Evolutionary conservation across 2,113 vertebrate genomes (phyloP).

Genomic region (Xiphias gladius): DNA sequence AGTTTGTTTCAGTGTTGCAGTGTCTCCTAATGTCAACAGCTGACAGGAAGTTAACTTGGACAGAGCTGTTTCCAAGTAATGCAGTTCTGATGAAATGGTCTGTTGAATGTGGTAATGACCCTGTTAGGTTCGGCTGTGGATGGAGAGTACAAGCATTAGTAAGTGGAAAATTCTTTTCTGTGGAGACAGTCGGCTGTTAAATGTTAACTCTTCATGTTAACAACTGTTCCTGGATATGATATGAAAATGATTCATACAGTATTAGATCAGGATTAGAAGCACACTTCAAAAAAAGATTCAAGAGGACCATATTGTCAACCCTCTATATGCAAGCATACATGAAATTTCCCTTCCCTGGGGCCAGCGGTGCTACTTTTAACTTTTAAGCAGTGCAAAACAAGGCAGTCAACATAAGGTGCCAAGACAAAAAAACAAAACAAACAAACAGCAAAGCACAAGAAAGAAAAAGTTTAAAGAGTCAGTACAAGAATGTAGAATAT

Average conservation of each 20-base stretch:
- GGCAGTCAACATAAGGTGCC: no score
- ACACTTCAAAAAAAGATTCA: neutral
- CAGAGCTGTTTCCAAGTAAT: neutral
- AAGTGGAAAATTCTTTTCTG: constrained; percentile 51
- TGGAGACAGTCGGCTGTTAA: constrained; percentile 24
- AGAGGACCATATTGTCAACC: no score
- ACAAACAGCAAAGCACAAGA: no score
- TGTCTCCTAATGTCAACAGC: constrained; percentile 24
- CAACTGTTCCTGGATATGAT: neutral
- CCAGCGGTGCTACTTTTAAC: no score
- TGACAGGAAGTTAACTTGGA: constrained; percentile 27
- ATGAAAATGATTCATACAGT: neutral
- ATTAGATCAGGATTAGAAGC: neutral
- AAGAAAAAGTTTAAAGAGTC: no score
- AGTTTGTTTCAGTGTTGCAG: constrained; percentile 6
- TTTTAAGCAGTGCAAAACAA: no score
- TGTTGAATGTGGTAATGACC: constrained; percentile 40
- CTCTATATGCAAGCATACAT: no score
- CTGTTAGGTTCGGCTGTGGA: constrained; percentile 31
- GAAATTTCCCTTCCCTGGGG: no score
- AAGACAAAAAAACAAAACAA: no score
- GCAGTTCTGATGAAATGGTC: constrained; percentile 30
- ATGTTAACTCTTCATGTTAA: constrained; percentile 38
- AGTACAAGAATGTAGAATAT: no score
- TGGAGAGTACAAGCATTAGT: constrained; percentile 9